Evolutionary conservation across 2,888 invertebrate genomes (phyloP).

Genomic region (Synanthedon myopaeformis): DNA sequence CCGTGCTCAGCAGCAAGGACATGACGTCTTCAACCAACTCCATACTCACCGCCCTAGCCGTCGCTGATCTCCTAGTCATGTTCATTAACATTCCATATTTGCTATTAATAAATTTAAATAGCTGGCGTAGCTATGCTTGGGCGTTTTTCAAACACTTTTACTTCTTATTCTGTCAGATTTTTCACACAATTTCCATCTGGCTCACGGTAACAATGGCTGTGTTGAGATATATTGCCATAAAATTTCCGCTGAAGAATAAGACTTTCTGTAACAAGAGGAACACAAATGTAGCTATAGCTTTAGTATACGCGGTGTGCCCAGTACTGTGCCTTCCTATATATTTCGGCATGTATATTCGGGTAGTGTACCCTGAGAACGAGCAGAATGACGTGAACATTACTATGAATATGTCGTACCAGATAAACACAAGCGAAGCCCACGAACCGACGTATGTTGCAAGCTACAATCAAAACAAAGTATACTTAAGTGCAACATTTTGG

Average conservation of each 20-base stretch:
- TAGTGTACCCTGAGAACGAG: conserved; percentile 28
- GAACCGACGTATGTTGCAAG: conserved; percentile 74
- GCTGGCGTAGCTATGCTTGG: conserved; percentile 72
- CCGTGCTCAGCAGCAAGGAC: conserved; percentile 88
- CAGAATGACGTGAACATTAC: conserved; percentile 18
- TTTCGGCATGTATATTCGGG: conserved; percentile 79
- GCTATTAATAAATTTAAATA: conserved; percentile 66
- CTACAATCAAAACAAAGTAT: conserved; percentile 28
- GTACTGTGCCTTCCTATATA: conserved; percentile 87
- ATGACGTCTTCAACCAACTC: conserved; percentile 94
- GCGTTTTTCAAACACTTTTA: conserved; percentile 88
- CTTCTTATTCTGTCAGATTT: conserved; percentile 88
- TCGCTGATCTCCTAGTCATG: conserved; percentile 94
- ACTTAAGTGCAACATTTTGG: conserved; percentile 82
- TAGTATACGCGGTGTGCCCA: conserved; percentile 85
- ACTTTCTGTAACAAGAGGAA: conserved; percentile 85
- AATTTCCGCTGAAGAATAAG: conserved; percentile 84
- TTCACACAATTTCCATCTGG: conserved; percentile 93
- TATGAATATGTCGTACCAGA: conserved; percentile 22
- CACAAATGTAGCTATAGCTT: conserved; percentile 79
- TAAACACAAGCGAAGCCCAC: conserved; percentile 19
- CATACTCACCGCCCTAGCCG: conserved; percentile 90
- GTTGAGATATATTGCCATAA: conserved; percentile 91
- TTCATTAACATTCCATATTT: conserved; percentile 93
- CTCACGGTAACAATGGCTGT: conserved; percentile 92